Evolutionary conservation across 1,140 invertebrate species (phyloP).

Genomic region (Drosophila varians): DNA sequence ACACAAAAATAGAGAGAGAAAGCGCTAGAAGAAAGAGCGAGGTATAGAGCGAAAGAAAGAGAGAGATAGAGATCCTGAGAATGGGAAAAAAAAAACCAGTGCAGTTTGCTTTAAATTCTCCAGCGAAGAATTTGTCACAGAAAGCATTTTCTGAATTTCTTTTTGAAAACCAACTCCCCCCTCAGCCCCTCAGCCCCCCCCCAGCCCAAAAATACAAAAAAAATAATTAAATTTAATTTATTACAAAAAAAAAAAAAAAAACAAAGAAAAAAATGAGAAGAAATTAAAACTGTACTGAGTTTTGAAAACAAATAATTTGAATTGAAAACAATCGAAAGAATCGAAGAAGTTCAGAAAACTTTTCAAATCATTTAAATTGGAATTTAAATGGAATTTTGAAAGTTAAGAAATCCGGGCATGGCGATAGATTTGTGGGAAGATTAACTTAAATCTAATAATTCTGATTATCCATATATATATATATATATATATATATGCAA

Average conservation of each 20-base stretch:
- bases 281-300: slow-evolving; percentile 57
- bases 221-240: slow-evolving; percentile 48
- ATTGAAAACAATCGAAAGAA: slow-evolving; percentile 6
- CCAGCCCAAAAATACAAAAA: slow-evolving; percentile 2
- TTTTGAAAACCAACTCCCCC: slow-evolving; percentile 7
- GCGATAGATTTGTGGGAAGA: slow-evolving; percentile 8
- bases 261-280: slow-evolving; percentile 17
- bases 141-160: slow-evolving; percentile 69
- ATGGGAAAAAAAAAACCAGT: slow-evolving; percentile 55
- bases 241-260: slow-evolving; percentile 20
- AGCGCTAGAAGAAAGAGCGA: slow-evolving; percentile 1
- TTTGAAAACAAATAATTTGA: slow-evolving; percentile 35
- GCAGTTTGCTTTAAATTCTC: slow-evolving; percentile 77
- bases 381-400: slow-evolving; percentile 71
- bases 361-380: slow-evolving; percentile 69
- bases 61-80: slow-evolving; percentile 18
- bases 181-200: too few relatives aligned
- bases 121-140: slow-evolving; percentile 53
- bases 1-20: background rate
- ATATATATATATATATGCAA: slow-evolving; percentile 36
- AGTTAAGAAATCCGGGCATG: slow-evolving; percentile 20
- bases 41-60: slow-evolving; percentile 7
- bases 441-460: slow-evolving; percentile 41
- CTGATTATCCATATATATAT: slow-evolving; percentile 42
- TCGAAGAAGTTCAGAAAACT: slow-evolving; percentile 10